Evolutionary conservation across 2,113 vertebrate species (phyloP).

Genomic region (Morone saxatilis): DNA sequence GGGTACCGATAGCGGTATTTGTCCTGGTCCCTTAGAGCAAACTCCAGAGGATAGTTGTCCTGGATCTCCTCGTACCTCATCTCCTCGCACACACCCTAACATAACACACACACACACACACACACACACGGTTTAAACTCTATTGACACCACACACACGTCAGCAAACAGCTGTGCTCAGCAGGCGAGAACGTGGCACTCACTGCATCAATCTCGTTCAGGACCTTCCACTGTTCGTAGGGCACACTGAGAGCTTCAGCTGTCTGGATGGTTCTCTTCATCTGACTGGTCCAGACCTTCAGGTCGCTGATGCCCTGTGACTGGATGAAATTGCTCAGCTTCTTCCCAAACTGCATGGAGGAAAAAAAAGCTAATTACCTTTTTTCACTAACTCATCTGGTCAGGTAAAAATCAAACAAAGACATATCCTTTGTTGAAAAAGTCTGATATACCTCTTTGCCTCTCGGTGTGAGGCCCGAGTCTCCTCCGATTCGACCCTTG

Average conservation of each 20-base stretch:
- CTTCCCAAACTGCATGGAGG: conserved; percentile 89
- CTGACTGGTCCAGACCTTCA: conserved; percentile 99
- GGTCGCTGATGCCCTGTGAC: conserved; percentile 92
- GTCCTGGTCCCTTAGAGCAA: conserved; percentile 97
- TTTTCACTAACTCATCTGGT: neutral
- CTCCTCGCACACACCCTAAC: conserved; percentile 96
- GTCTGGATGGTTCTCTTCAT: conserved; percentile 99
- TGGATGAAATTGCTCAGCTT: conserved; percentile 91
- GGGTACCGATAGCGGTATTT: conserved; percentile 99
- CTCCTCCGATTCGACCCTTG: conserved; percentile 95
- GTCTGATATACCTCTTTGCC: conserved; percentile 87
- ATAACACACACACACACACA: neutral
- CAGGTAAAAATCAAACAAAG: neutral
- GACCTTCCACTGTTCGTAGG: conserved; percentile 99
- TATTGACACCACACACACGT: neutral
- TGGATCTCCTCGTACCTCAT: conserved; percentile 99
- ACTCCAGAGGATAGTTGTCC: conserved; percentile 92
- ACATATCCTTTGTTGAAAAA: neutral
- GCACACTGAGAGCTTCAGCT: conserved; percentile 91
- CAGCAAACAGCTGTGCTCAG: neutral
- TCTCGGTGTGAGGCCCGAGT: conserved; percentile 91
- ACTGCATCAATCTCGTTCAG: conserved; percentile 98
- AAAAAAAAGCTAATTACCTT: neutral
- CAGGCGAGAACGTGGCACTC: conserved; percentile 38
- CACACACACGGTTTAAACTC: conserved; percentile 54